Percentiles rank a stretch among this genome's conserved stretches.
Conservation (phyloP, 53 echinoderm and acorn worm species). For the Astropecten irregularis region DNA sequence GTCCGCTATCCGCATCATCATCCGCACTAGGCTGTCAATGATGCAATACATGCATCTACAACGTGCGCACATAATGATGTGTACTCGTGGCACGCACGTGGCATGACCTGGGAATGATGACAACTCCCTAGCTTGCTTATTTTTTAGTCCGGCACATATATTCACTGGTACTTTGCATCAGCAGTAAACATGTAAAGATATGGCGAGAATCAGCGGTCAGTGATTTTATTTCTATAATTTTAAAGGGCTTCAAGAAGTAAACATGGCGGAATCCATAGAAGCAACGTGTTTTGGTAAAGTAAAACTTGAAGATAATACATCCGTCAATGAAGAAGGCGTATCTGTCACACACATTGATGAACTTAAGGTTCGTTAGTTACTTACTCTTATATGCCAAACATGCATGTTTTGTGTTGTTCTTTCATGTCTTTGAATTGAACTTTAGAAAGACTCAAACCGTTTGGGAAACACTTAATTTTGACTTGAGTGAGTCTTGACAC, state of each 20-base stretch:
- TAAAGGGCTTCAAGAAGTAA: not conserved
- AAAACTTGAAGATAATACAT: not conserved
- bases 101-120: not conserved
- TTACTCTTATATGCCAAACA: too few species aligned
- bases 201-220: not conserved
- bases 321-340: slow-evolving; percentile 10
- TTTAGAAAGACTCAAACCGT: too few species aligned
- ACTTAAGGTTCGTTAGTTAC: slow-evolving; percentile 40
- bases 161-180: slow-evolving; percentile 19
- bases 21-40: not conserved
- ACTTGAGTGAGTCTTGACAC: too few species aligned
- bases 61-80: slow-evolving; percentile 7
- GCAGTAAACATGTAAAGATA: not conserved
- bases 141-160: not conserved
- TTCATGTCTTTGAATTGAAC: too few species aligned
- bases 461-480: too few species aligned
- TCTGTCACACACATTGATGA: slow-evolving; percentile 43
- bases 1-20: too few species aligned
- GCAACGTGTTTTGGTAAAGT: not conserved
- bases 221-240: not conserved
- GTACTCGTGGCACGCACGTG: slow-evolving; percentile 17
- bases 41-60: slow-evolving; percentile 51
- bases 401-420: too few species aligned
- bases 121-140: slow-evolving; percentile 5
- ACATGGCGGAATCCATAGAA: slow-evolving; percentile 62